Evolutionary conservation across 23 tunicate species (phyloP).

Genomic region (Aplidium turbinatum): DNA sequence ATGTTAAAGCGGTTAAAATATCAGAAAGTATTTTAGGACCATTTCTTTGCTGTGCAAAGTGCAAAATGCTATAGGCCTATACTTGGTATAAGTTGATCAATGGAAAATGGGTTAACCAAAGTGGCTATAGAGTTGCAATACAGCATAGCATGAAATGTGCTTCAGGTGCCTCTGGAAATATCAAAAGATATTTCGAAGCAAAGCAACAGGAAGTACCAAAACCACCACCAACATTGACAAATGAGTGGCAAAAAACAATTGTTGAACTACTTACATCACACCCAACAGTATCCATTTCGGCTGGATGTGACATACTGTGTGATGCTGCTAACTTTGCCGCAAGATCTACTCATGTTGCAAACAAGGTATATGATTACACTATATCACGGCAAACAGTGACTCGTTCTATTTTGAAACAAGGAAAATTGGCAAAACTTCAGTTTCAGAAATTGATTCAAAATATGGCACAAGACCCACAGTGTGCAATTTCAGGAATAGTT

Average conservation of each 20-base stretch:
- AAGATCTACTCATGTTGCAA: conserved; percentile 7
- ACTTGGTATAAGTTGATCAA: conserved; percentile 16
- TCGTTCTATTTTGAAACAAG: conserved; percentile 19
- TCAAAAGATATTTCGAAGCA: conserved; percentile 10
- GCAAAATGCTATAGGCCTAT: neutral
- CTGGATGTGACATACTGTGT: conserved; percentile 6
- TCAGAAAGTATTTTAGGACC: conserved; percentile 4
- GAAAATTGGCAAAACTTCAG: conserved; percentile 7
- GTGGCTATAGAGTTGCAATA: conserved; percentile 20
- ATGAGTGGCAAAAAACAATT: conserved; percentile 31
- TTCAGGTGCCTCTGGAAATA: conserved; percentile 7
- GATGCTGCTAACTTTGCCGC: conserved; percentile 9
- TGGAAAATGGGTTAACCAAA: conserved; percentile 7
- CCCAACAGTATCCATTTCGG: conserved; percentile 5
- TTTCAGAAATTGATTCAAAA: conserved; percentile 2
- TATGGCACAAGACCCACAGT: conserved; percentile 17
- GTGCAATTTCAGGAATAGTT: conserved; percentile 26
- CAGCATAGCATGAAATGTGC: conserved; percentile 22
- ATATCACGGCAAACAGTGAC: conserved; percentile 35
- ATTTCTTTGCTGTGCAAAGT: conserved; percentile 7
- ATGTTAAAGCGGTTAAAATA: conserved; percentile 7
- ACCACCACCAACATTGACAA: conserved; percentile 37
- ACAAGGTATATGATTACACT: conserved; percentile 12
- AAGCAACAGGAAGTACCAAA: conserved; percentile 24
- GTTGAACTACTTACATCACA: conserved; percentile 34